Evolutionary conservation across 2,113 vertebrate genomes (phyloP), one percentile per base, ranked within the genome.

Genomic region (Oryzias woworae): DNA sequence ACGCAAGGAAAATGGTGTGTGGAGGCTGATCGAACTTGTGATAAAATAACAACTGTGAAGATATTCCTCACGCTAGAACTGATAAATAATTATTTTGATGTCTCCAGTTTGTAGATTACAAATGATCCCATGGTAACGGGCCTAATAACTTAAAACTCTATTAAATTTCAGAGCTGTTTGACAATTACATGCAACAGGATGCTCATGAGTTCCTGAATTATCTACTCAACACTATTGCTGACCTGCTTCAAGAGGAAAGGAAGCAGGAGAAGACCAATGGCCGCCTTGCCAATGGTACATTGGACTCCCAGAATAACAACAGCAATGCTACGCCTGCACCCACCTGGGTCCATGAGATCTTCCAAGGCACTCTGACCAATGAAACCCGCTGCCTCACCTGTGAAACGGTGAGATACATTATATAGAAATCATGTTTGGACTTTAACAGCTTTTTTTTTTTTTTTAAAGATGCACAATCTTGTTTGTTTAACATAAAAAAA

Each of bases 161-260:
- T 24, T 64, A 59, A 42, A 50, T 45, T 66, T 77, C 89, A 98
- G 97, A 98, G 90, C 92, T 98, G 75, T 98, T 98, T 91, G 97
- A 98, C 89, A 98, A 98, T 92, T 98, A 98, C 93, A 98, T 98
- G 96, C 96, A 98, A 77, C 96, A 98, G 88, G 96, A 98, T 79
- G 96, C 97, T 22, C 97, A 98, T 0, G 97, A 98, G 76, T 98
- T 98, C 91, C 91, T 98, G 79, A 98, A 98, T 90, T 98, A 98
- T 90, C 92, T 98, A 85, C 92, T 98, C 41, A 98, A 98, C 92
- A 98, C 97, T 73, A 96, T 98, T 2, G 96, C 96, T 13, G 96
- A 98, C 87, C 95, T 98, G 82, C 93, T 98, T 53, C 96, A 98
- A 87, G 96, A 98, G 75, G 96, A 98, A 90, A 94, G 94, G 84